Conservation (phyloP, 2,113 vertebrate genomes). For the Nyctereutes procyonoides region DNA sequence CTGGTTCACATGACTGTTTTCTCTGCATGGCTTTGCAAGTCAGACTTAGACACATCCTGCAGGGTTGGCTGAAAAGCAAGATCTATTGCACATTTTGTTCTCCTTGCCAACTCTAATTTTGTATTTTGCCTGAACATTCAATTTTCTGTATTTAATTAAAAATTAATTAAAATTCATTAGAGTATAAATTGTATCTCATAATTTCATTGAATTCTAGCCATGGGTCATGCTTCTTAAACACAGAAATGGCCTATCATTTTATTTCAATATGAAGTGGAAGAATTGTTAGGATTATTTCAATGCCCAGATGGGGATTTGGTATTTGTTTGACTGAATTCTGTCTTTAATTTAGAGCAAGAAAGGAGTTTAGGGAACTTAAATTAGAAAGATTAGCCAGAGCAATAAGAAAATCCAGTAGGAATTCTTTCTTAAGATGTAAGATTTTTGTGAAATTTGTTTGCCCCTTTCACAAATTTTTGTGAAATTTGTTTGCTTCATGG, state of each 20-base stretch:
- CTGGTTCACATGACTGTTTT: background rate
- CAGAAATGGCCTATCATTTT: slow-evolving; percentile 55
- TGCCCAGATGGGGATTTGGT: background rate
- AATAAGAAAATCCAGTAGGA: slow-evolving; percentile 41
- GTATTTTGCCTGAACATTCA: slow-evolving; percentile 61
- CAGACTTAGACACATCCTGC: background rate
- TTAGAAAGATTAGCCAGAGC: slow-evolving; percentile 6
- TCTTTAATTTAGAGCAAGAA: slow-evolving; percentile 63
- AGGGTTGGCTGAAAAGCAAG: background rate
- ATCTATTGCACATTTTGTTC: slow-evolving; percentile 13
- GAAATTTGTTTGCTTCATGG: background rate
- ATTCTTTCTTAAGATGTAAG: background rate
- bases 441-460: slow-evolving; percentile 38
- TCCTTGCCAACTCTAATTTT: slow-evolving; percentile 48
- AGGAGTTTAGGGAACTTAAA: background rate
- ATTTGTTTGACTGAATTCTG: slow-evolving; percentile 57
- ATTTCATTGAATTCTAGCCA: slow-evolving; percentile 63
- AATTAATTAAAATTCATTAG: slow-evolving; percentile 77
- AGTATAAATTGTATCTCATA: slow-evolving; percentile 71
- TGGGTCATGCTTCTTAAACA: slow-evolving; percentile 66
- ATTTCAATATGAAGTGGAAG: slow-evolving; percentile 27
- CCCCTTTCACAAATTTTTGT: background rate
- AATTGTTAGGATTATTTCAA: slow-evolving; percentile 41
- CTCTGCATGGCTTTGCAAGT: background rate
- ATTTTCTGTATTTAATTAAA: slow-evolving; percentile 79